Evolutionary conservation across 2,797 vertebrate species (phyloP), one percentile per base, ranked within the genome.

Genomic region (Borostomias antarcticus): DNA sequence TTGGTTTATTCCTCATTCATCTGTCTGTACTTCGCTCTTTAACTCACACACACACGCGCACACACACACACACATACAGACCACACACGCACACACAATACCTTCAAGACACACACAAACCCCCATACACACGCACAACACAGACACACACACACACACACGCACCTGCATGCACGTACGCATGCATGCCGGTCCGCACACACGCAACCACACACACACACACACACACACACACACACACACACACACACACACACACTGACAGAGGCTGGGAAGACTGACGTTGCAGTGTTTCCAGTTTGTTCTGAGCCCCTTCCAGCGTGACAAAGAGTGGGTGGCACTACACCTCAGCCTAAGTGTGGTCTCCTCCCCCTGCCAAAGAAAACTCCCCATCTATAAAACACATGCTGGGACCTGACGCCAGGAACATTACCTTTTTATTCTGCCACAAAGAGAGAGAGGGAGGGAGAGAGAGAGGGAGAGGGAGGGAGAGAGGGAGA

Each of bases 341-440:
- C 75, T 63, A 66, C 83, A 85, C 86, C 83, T 87, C 84, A 80
- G 80, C 77, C 79, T 83, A 88, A 90, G 89, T 92, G 91, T 90
- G 88, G 90, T 88, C 86, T 79, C 68, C 43, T 1, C 25, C 29
- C 60, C 1, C 43, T 80, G 89, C 91, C 90, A 92, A 91, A 78
- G 72, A 87, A 91, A 93, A 90, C 86, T 88, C 82, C 80, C 77
- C 74, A 81, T 85, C 85, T 79, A 79, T 91, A 90, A 91, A 92
- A 90, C 83, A 82, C 88, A 83, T 64, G 85, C 81, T 78, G 74
- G 79, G 80, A 87, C 68, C 78, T 28, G 69, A 82, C 59, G 89
- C 89, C 89, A 91, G 88, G 89, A 92, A 90, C 88, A 88, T 90
- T 89, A 89, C 88, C 84, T 90, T 84, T 88, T 83, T 80, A 84